Evolutionary conservation across 1,140 invertebrate genomes (phyloP), one percentile per base, ranked within the genome.

Genomic region (Bombus soroeensis): DNA sequence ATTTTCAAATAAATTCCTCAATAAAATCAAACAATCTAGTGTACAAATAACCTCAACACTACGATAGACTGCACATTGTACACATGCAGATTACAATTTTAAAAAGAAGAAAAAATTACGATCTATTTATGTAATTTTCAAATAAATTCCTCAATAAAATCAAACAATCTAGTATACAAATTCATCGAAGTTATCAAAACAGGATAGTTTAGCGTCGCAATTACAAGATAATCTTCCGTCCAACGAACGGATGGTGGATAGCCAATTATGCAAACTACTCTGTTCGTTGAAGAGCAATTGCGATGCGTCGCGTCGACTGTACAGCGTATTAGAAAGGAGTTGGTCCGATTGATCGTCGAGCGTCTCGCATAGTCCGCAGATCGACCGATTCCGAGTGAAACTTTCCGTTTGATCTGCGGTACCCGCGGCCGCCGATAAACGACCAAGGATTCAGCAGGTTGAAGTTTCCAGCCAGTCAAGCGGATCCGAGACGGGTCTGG

Each of bases 381-480:
- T 62, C 57, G 75, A 37, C 10, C 53, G 57, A 64, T 77, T 62
- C 28, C 37, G 37, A n/a, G 75, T 13, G 37, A 78, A 84, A 83
- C 64, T 73, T 72, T 82, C 53, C 41, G 71, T 77, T 53, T 83
- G 86, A 88, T 88, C 87, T 84, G 80, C 87, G 75, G 39, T 64
- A 15, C 28, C 37, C 18, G 78, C 70, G 47, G 57, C 88, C 64
- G 71, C 37, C 81, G 81, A 71, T 90, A 89, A 91, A 91, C 87
- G 89, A 88, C 80, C 83, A 88, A 88, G 87, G 83, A 88, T 90
- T 81, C 85, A 87, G 88, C 85, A 87, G 85, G 87, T 88, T 83
- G 89, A 86, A 90, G 89, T 90, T 85, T 85, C 84, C 53, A 89
- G 72, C 32, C 91, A 92, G 83, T 89, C 86, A 88, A 74, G 91